Evolutionary conservation across 1,140 invertebrate species (phyloP).

Genomic region (Lepeophtheirus salmonis): DNA sequence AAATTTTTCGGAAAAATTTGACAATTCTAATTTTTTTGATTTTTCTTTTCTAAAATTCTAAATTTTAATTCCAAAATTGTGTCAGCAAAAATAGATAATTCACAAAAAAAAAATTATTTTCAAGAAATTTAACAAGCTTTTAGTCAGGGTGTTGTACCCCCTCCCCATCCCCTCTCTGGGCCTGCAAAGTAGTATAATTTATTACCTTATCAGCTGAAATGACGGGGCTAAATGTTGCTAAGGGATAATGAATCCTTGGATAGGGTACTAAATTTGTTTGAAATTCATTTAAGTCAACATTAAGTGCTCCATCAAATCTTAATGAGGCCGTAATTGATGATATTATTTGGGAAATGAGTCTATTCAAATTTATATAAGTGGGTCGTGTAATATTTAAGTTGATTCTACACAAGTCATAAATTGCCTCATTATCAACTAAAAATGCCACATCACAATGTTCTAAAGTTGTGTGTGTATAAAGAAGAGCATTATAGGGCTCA

Average conservation of each 20-base stretch:
- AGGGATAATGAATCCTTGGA: slow-evolving; percentile 28
- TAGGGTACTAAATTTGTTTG: slow-evolving; percentile 45
- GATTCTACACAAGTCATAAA: slow-evolving; percentile 46
- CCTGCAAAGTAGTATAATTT: no score
- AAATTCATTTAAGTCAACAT: slow-evolving; percentile 46
- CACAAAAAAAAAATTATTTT: no score
- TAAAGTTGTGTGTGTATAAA: slow-evolving; percentile 45
- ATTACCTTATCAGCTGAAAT: slow-evolving; percentile 27
- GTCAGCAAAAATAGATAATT: no score
- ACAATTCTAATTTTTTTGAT: no score
- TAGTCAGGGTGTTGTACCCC: no score
- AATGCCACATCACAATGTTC: slow-evolving; percentile 48
- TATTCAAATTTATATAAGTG: slow-evolving; percentile 37
- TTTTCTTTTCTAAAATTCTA: no score
- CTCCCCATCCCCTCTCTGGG: no score
- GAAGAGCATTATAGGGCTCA: slow-evolving; percentile 46
- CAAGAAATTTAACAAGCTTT: no score
- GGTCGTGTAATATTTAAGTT: slow-evolving; percentile 40
- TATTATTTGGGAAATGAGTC: slow-evolving; percentile 44
- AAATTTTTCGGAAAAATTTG: no score
- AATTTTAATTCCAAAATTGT: no score
- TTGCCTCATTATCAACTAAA: slow-evolving; percentile 50
- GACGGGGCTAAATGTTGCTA: slow-evolving; percentile 28
- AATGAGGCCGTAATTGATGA: slow-evolving; percentile 71
- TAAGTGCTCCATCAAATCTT: slow-evolving; percentile 41